These are phyloP conservation scores for Takifugu flavidus DNA, from an alignment of 2,113 vertebrate genomes.

Conservation along the genomic window DNA sequence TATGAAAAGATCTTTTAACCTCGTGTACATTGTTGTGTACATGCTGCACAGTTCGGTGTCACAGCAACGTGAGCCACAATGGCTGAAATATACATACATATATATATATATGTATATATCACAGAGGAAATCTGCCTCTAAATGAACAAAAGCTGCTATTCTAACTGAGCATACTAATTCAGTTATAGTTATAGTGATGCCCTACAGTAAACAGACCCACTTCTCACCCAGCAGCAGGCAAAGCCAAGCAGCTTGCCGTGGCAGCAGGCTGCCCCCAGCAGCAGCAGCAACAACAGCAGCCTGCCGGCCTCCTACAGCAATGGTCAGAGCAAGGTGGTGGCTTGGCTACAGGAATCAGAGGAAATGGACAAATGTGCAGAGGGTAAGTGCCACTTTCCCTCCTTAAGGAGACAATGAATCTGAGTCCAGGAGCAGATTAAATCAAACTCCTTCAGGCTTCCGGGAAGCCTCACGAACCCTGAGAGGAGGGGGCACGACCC, in stretches of 20 bases:
- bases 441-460: constrained; percentile 7
- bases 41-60: no score
- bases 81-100: no score
- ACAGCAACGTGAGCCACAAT: no score
- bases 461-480: not conserved
- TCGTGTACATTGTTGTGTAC: not conserved
- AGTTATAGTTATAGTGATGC: no score
- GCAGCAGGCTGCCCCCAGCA: constrained; percentile 78
- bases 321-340: constrained; percentile 93
- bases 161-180: no score
- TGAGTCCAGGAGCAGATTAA: constrained; percentile 32
- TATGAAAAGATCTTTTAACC: no score
- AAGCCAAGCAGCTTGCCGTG: constrained; percentile 82
- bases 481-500: constrained; percentile 5
- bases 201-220: not conserved
- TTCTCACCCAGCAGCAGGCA: constrained; percentile 62
- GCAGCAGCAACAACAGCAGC: constrained; percentile 78
- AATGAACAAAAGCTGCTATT: no score
- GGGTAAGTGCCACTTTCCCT: constrained; percentile 72
- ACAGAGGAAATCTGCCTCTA: no score
- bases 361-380: constrained; percentile 98
- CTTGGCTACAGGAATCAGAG: constrained; percentile 96
- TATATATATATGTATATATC: no score
- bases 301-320: constrained; percentile 91
- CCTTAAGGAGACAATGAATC: constrained; percentile 7